phyloP scores from a whole-genome alignment of 2,888 invertebrate genomes.

The Agriopis leucophaearia region DNA sequence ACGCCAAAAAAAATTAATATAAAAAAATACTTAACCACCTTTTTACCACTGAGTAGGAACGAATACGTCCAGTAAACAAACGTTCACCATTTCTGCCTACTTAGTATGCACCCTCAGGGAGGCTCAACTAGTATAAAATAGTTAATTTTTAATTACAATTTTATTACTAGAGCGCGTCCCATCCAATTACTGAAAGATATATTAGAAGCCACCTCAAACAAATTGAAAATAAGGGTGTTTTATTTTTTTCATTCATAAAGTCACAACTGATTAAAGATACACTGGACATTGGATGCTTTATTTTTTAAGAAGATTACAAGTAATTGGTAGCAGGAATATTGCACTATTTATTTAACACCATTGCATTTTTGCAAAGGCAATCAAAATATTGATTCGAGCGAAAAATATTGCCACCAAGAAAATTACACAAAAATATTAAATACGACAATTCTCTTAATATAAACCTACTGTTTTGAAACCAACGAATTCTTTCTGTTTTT shows the following conservation, averaged over 20 bases:
- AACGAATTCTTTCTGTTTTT: no score
- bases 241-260: constrained; percentile 14
- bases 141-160: constrained; percentile 86
- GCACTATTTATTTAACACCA: no score
- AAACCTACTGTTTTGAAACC: no score
- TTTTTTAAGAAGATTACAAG: no score
- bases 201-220: constrained; percentile 62
- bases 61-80: constrained; percentile 72
- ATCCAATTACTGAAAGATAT: constrained; percentile 82
- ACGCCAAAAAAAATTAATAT: background rate
- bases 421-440: no score
- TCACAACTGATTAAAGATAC: background rate
- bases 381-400: no score
- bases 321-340: background rate
- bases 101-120: constrained; percentile 84
- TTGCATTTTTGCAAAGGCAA: no score
- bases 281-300: background rate
- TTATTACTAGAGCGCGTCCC: constrained; percentile 81
- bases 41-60: constrained; percentile 67
- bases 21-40: constrained; percentile 34
- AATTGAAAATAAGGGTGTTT: constrained; percentile 60
- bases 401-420: no score
- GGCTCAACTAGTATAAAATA: constrained; percentile 76
- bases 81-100: constrained; percentile 70
- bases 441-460: no score